Evolutionary conservation across 2,888 invertebrate genomes (phyloP).

Genomic region (Acheta domesticus): DNA sequence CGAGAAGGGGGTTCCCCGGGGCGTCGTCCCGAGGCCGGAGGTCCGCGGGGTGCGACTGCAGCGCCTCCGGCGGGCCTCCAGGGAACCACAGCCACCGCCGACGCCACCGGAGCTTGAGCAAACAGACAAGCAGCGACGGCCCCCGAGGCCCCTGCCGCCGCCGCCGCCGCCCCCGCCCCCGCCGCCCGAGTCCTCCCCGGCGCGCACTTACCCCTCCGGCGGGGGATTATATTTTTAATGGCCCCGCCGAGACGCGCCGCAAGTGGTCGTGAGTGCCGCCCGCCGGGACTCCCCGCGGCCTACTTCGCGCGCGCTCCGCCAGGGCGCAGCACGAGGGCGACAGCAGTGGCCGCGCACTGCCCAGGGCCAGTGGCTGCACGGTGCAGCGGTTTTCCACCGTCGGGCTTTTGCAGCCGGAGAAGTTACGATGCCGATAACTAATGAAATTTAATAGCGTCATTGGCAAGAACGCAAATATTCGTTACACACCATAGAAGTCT

Average conservation of each 20-base stretch:
- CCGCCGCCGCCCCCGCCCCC: too few species aligned
- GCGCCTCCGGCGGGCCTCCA: not conserved
- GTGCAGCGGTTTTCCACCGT: too few species aligned
- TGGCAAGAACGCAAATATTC: too few species aligned
- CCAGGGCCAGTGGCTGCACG: too few species aligned
- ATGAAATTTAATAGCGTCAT: too few species aligned
- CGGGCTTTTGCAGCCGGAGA: too few species aligned
- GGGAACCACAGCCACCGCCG: not conserved
- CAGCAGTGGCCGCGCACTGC: too few species aligned
- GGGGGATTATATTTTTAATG: slow-evolving; percentile 1
- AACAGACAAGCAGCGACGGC: not conserved
- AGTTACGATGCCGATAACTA: too few species aligned
- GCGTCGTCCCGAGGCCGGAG: slow-evolving; percentile 11
- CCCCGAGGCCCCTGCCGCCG: too few species aligned
- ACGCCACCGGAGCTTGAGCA: not conserved
- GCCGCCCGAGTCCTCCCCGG: not conserved
- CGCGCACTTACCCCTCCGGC: slow-evolving; percentile 18
- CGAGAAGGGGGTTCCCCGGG: not conserved
- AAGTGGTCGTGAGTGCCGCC: not conserved
- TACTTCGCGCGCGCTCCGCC: not conserved
- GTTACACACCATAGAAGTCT: too few species aligned
- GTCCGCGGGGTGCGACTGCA: slow-evolving; percentile 18
- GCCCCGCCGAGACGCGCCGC: slow-evolving; percentile 18
- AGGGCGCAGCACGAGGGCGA: not conserved
- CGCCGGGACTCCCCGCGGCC: not conserved